phyloP scores from a whole-genome alignment of 2,797 vertebrate species.

The Fistularia commersonii region DNA sequence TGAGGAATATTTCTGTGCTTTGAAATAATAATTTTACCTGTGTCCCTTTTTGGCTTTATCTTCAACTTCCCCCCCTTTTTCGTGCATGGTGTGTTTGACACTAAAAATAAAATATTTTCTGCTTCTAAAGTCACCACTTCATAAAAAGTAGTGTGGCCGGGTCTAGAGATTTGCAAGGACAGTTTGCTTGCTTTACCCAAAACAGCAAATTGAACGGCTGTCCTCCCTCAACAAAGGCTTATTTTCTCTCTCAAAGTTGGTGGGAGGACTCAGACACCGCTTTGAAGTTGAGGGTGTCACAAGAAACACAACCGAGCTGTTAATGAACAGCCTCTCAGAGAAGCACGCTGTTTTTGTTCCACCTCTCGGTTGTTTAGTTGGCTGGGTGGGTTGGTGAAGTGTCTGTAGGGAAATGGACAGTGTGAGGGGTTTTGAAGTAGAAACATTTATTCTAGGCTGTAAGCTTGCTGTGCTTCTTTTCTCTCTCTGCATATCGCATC shows the following conservation, averaged over 20 bases:
- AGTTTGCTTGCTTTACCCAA: slow-evolving; percentile 27
- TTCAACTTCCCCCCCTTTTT: no score
- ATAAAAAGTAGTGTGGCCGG: slow-evolving; percentile 20
- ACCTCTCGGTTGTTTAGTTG: slow-evolving; percentile 37
- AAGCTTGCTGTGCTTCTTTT: slow-evolving; percentile 36
- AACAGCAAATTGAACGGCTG: slow-evolving; percentile 28
- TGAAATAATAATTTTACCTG: no score
- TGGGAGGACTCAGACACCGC: slow-evolving; percentile 43
- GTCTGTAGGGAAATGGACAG: slow-evolving; percentile 56
- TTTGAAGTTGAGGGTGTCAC: slow-evolving; percentile 48
- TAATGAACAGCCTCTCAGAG: slow-evolving; percentile 60
- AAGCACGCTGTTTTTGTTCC: slow-evolving; percentile 42
- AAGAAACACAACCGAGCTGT: slow-evolving; percentile 47
- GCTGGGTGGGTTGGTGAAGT: slow-evolving; percentile 40
- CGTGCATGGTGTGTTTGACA: no score
- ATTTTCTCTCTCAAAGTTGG: slow-evolving; percentile 35
- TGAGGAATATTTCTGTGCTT: no score
- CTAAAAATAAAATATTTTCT: slow-evolving; percentile 1
- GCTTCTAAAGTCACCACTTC: slow-evolving; percentile 22
- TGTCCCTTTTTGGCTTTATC: no score
- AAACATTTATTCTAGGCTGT: slow-evolving; percentile 68
- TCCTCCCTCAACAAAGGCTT: slow-evolving; percentile 31
- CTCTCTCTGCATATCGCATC: slow-evolving; percentile 8
- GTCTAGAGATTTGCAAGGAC: slow-evolving; percentile 23
- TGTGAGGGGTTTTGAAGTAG: slow-evolving; percentile 68